phyloP scores from a whole-genome alignment of 2,113 vertebrate genomes.

The Halcyon senegalensis region DNA sequence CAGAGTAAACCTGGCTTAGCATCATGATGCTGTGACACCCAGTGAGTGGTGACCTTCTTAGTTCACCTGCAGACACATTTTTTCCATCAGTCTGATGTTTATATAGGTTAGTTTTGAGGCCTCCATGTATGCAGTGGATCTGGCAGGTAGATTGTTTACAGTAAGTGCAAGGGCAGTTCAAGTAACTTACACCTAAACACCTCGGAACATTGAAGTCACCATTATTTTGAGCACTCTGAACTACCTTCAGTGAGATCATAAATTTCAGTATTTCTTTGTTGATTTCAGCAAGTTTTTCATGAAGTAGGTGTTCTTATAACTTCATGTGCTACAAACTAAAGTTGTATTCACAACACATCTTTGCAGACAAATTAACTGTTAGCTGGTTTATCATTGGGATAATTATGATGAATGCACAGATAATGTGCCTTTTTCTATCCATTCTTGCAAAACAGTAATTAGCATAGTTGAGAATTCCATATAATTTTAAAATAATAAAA shows the following conservation, averaged over 20 bases:
- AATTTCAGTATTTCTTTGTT: background rate
- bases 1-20: background rate
- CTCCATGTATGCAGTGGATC: background rate
- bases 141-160: background rate
- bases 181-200: background rate
- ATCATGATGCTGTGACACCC: background rate
- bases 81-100: background rate
- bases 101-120: background rate
- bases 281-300: background rate
- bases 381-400: background rate
- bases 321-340: background rate
- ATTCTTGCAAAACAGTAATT: slow-evolving; percentile 17
- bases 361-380: slow-evolving; percentile 17
- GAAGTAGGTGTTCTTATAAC: background rate
- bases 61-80: background rate
- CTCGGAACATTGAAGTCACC: background rate
- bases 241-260: background rate
- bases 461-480: background rate
- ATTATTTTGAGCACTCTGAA: background rate
- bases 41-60: background rate
- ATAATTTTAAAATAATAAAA: background rate
- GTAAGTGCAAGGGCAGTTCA: background rate
- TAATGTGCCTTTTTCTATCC: background rate
- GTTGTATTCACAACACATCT: background rate
- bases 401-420: background rate